phyloP scores from a whole-genome alignment of 2,797 vertebrate species.

The Synaphobranchus kaupii region DNA sequence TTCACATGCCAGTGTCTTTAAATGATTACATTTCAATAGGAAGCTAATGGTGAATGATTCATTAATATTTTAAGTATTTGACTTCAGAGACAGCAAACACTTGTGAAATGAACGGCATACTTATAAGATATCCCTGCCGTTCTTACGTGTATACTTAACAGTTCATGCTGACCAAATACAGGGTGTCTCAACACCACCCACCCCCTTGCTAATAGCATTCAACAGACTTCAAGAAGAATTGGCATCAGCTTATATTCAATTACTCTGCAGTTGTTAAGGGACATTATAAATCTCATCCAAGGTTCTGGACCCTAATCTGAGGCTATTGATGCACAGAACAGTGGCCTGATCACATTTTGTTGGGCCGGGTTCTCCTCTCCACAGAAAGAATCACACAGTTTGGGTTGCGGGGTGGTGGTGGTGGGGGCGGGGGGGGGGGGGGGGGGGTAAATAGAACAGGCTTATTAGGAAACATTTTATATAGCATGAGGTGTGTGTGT shows the following conservation, averaged over 20 bases:
- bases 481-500: not conserved
- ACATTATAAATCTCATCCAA: not conserved
- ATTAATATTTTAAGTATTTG: not conserved
- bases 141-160: not conserved
- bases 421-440: not conserved
- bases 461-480: not conserved
- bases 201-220: not conserved
- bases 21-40: not conserved
- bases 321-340: conserved; percentile 16
- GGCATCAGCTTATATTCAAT: not conserved
- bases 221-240: not conserved
- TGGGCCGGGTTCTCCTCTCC: conserved; percentile 15
- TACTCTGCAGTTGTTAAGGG: not conserved
- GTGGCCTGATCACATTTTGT: not conserved
- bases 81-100: not conserved
- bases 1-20: not conserved
- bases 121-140: not conserved
- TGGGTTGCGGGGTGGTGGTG: not conserved
- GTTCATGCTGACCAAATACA: not conserved
- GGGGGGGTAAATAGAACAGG: not conserved
- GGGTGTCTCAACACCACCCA: not conserved
- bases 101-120: not conserved
- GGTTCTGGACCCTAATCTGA: conserved; percentile 11
- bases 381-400: conserved; percentile 8
- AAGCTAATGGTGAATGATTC: not conserved